Evolutionary conservation across 2,888 invertebrate species (phyloP), one percentile per base, ranked within the genome.

Genomic region (Nomada flava): DNA sequence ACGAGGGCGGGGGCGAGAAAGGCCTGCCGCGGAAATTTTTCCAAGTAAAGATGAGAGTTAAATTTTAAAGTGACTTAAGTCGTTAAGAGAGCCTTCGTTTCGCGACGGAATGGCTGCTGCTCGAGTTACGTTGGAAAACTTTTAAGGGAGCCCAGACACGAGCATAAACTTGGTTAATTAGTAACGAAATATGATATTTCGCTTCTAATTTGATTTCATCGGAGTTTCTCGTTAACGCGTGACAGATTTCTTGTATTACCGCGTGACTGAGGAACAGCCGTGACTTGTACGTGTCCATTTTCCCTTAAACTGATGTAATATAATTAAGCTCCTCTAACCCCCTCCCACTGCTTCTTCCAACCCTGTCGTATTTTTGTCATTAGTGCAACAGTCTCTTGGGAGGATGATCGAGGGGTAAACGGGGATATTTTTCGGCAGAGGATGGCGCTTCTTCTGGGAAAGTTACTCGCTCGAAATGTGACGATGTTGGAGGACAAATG

Each of bases 181-280:
- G 75, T 23, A 69, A 72, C 65, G 65, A 69, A 82, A 75, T 74
- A 83, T 70, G 57, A 76, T 74, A 73, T 74, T 68, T 10, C 70
- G 11, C 36, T 71, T 29, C 69, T 83, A 80, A 83, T 83, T 86
- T 85, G 69, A 74, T 82, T 83, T 62, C 75, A 76, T 83, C 65
- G 76, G 55, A 77, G 67, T 74, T 57, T 65, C 68, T 74, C 79
- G 76, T 83, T 83, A 79, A 79, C 69, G 75, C 74, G 71, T 71
- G 73, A 62, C 76, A 60, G 73, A 64, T 68, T 52, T 63, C 53
- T 72, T 68, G 50, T 82, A 85, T 86, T 82, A 76, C 76, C 55
- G 29, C 72, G 69, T 57, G 50, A 20, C 50, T 59, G 76, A 53
- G 53, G 47, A 20, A n/a, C 60, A 42, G 29, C 13, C 4, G n/a